A percentile compares a stretch with the other conserved stretches of the same genome.
Evolutionary conservation across 1,140 invertebrate genomes (phyloP).

Genomic region (Lutraria rhynchaena): DNA sequence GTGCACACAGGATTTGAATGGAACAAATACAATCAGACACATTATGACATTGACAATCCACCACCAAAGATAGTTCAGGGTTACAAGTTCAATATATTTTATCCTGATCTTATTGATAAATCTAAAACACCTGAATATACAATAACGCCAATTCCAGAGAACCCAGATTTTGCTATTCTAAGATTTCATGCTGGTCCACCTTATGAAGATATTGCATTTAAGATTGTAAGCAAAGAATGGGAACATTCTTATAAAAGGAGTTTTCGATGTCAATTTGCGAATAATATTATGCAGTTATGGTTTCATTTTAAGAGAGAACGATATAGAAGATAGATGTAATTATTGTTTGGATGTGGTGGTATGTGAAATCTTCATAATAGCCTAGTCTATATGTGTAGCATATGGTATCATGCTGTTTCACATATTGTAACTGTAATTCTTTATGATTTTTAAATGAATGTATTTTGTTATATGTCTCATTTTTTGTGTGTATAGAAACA

Average conservation of each 20-base stretch:
- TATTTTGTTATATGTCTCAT: no score
- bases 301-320: slow-evolving; percentile 99
- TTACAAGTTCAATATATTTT: slow-evolving; percentile 99
- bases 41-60: slow-evolving; percentile 99
- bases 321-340: slow-evolving; percentile 95
- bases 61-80: slow-evolving; percentile 99
- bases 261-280: slow-evolving; percentile 98
- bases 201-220: slow-evolving; percentile 99
- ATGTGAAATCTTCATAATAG: no score
- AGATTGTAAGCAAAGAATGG: slow-evolving; percentile 99
- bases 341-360: no score
- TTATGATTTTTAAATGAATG: no score
- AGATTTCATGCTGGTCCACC: slow-evolving; percentile 98
- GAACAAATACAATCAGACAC: slow-evolving; percentile 99
- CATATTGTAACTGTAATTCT: no score
- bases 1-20: slow-evolving; percentile 96
- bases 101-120: slow-evolving; percentile 99
- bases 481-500: no score
- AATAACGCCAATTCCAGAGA: slow-evolving; percentile 94
- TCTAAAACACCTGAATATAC: slow-evolving; percentile 96
- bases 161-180: slow-evolving; percentile 97
- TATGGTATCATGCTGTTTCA: no score
- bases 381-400: no score
- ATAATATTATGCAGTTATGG: slow-evolving; percentile 99
- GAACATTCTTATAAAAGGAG: slow-evolving; percentile 99